Percentiles rank a stretch among this genome's conserved stretches.
These are phyloP conservation scores for Acleris sparsana DNA, from an alignment of 2,888 invertebrate species.

Conservation along the genomic window DNA sequence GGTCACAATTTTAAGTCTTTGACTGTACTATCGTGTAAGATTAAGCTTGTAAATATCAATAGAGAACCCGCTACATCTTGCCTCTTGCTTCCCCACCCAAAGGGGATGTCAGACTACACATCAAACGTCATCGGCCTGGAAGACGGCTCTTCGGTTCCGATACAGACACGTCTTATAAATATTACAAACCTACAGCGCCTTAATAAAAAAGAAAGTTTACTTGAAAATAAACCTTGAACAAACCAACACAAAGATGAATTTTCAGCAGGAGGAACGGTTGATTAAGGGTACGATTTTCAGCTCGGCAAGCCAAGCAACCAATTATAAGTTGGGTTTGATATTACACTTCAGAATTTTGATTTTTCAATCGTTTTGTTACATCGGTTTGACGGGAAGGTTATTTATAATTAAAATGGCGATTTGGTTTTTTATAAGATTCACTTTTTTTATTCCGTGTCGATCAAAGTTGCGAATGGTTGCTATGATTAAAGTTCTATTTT, in stretches of 20 bases:
- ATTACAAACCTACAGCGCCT: slow-evolving; percentile 64
- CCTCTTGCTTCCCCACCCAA: slow-evolving; percentile 50
- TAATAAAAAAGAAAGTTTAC: slow-evolving; percentile 44
- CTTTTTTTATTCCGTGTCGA: slow-evolving; percentile 70
- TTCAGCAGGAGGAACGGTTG: slow-evolving; percentile 30
- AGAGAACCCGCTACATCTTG: slow-evolving; percentile 18
- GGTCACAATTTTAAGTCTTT: too few relatives aligned
- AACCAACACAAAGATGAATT: slow-evolving; percentile 22
- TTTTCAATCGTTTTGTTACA: slow-evolving; percentile 77
- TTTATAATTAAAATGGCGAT: slow-evolving; percentile 82
- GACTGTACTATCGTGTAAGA: too few relatives aligned
- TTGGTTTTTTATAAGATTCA: slow-evolving; percentile 49
- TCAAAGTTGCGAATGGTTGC: slow-evolving; percentile 55
- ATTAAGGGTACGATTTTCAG: slow-evolving; percentile 46
- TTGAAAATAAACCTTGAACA: slow-evolving; percentile 43
- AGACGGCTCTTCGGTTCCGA: slow-evolving; percentile 80
- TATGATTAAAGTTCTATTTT: slow-evolving; percentile 36
- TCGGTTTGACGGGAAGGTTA: slow-evolving; percentile 66
- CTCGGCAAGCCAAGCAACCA: slow-evolving; percentile 65
- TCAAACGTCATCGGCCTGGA: slow-evolving; percentile 82
- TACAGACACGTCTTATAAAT: slow-evolving; percentile 79
- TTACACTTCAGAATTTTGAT: slow-evolving; percentile 77
- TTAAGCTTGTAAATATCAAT: too few relatives aligned
- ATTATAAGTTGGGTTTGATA: slow-evolving; percentile 80
- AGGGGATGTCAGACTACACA: slow-evolving; percentile 77